These are phyloP conservation scores for Erythrocercus mccallii DNA, from an alignment of 2,113 vertebrate genomes.

Conservation along the genomic window DNA sequence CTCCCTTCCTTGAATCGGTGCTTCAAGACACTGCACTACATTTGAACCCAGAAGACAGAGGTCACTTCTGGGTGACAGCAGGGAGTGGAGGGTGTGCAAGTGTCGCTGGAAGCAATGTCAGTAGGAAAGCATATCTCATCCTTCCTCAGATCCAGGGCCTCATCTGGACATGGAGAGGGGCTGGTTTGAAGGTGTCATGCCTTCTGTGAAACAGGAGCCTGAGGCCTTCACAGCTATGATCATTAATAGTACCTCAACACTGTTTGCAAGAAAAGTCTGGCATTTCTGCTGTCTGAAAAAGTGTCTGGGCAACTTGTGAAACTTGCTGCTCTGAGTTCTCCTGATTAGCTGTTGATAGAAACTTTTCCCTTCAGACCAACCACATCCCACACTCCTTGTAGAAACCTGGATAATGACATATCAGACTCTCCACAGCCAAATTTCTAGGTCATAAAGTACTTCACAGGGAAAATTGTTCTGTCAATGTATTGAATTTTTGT, in stretches of 20 bases:
- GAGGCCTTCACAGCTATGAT: background rate
- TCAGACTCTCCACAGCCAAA: background rate
- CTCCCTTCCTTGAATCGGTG: background rate
- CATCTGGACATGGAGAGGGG: background rate
- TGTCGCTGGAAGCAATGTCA: background rate
- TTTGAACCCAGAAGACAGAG: background rate
- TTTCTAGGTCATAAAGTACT: background rate
- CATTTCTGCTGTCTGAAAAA: background rate
- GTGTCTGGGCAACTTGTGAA: background rate
- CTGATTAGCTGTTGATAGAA: background rate
- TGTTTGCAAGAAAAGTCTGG: background rate
- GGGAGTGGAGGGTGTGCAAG: background rate
- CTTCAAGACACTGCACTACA: background rate
- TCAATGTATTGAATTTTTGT: conserved; percentile 38
- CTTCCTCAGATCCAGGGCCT: background rate
- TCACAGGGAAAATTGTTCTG: conserved; percentile 27
- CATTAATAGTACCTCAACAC: background rate
- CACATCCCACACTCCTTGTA: background rate
- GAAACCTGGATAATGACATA: background rate
- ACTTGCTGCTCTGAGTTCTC: background rate
- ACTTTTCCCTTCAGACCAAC: background rate
- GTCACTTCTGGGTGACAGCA: background rate
- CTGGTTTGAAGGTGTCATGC: background rate
- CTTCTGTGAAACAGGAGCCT: background rate
- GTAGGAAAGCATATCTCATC: background rate